Conservation (phyloP, 2,888 invertebrate genomes). For the Drosophila fungiperda region DNA sequence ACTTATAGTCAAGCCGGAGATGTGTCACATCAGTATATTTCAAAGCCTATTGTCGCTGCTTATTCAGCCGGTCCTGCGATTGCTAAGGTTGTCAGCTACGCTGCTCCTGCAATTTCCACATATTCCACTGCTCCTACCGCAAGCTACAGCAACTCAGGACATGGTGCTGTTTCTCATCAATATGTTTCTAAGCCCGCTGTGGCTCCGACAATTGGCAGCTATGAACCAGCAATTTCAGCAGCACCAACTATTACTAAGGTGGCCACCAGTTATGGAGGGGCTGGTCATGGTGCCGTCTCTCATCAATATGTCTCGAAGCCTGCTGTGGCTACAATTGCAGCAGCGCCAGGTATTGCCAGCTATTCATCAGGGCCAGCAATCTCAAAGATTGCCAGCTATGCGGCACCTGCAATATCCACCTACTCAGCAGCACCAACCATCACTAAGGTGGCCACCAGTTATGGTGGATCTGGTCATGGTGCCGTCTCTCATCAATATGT, state of each 20-base stretch:
- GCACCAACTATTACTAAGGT: slow-evolving; percentile 12
- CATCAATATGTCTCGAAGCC: slow-evolving; percentile 35
- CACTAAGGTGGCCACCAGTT: slow-evolving; percentile 25
- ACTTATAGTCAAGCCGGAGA: slow-evolving; percentile 55
- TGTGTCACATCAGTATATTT: slow-evolving; percentile 68
- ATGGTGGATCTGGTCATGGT: slow-evolving; percentile 29
- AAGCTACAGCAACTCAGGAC: slow-evolving; percentile 29
- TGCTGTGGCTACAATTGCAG: slow-evolving; percentile 68
- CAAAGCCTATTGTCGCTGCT: slow-evolving; percentile 62
- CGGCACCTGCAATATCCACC: slow-evolving; percentile 48
- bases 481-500: slow-evolving; percentile 64
- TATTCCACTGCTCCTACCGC: slow-evolving; percentile 58
- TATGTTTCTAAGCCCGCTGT: slow-evolving; percentile 62
- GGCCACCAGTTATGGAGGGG: slow-evolving; percentile 37
- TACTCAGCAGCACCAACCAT: slow-evolving; percentile 51
- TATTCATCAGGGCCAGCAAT: slow-evolving; percentile 29
- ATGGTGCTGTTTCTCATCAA: slow-evolving; percentile 32
- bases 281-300: slow-evolving; percentile 21
- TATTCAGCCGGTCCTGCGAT: slow-evolving; percentile 50
- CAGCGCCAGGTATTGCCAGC: too few relatives aligned
- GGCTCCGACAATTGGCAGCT: slow-evolving; percentile 50
- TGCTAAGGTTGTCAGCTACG: slow-evolving; percentile 53
- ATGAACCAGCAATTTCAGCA: slow-evolving; percentile 41
- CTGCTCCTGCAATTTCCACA: slow-evolving; percentile 52
- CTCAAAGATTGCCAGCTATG: slow-evolving; percentile 34